These are phyloP conservation scores for Strigops habroptila DNA, from an alignment of 2,113 vertebrate species.

Conservation along the genomic window DNA sequence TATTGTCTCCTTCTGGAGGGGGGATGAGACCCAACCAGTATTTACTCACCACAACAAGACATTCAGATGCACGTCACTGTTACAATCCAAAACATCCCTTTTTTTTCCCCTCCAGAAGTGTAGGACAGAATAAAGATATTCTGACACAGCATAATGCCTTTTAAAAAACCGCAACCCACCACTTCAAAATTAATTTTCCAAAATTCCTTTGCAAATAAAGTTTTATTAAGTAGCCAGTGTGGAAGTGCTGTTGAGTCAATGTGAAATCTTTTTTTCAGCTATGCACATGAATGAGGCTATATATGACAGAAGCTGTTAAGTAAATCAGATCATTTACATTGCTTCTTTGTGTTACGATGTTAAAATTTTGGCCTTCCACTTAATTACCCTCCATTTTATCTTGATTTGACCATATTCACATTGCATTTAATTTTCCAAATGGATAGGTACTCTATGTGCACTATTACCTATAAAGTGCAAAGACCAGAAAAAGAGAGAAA, in stretches of 20 bases:
- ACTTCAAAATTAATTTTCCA: not conserved
- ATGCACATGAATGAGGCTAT: not conserved
- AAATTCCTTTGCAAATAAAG: not conserved
- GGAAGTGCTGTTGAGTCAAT: not conserved
- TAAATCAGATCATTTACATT: not conserved
- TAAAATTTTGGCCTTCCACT: not conserved
- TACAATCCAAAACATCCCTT: not conserved
- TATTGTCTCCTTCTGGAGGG: accelerated
- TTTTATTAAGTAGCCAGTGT: not conserved
- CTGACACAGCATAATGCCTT: not conserved
- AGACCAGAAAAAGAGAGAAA: not conserved
- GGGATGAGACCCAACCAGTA: not conserved
- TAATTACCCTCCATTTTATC: not conserved
- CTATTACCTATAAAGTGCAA: not conserved
- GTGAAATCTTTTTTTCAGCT: not conserved
- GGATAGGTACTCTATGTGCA: not conserved
- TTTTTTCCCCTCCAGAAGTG: not conserved
- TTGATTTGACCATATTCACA: not conserved
- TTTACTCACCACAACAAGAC: not conserved
- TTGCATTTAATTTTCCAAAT: not conserved
- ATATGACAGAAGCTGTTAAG: not conserved
- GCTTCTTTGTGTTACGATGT: not conserved
- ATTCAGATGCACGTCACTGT: not conserved
- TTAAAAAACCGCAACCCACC: not conserved
- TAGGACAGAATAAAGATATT: not conserved